Conservation (phyloP, 2,888 invertebrate species). For the Acleris literana region DNA sequence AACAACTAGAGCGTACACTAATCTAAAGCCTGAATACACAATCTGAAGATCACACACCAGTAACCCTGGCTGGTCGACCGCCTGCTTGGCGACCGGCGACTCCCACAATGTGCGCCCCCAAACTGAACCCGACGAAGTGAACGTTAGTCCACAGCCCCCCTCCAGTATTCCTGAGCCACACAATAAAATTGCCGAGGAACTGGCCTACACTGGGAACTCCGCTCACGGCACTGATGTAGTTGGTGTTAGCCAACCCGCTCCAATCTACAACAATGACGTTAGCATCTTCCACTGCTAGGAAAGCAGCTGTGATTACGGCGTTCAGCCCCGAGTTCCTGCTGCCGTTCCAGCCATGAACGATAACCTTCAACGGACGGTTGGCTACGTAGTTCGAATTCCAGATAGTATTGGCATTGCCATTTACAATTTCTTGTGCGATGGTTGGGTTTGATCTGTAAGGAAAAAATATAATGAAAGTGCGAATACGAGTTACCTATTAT, state of each 20-base stretch:
- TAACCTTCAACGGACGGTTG: slow-evolving; percentile 53
- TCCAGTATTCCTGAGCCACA: slow-evolving; percentile 62
- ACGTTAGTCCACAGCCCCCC: slow-evolving; percentile 68
- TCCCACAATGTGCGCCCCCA: slow-evolving; percentile 76
- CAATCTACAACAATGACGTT: slow-evolving; percentile 67
- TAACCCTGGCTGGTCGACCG: slow-evolving; percentile 53
- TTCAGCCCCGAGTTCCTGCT: slow-evolving; percentile 57
- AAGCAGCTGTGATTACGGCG: slow-evolving; percentile 55
- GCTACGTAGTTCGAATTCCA: slow-evolving; percentile 54
- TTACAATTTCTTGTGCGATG: slow-evolving; percentile 50
- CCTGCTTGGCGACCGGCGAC: slow-evolving; percentile 58
- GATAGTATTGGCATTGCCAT: slow-evolving; percentile 55
- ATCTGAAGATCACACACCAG: slow-evolving; percentile 49
- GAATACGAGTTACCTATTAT: too few relatives aligned
- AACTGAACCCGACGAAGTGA: slow-evolving; percentile 74
- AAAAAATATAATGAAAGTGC: background rate
- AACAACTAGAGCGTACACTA: too few relatives aligned
- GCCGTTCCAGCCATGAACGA: slow-evolving; percentile 69
- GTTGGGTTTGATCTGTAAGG: slow-evolving; percentile 53
- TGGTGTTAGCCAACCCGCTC: slow-evolving; percentile 52
- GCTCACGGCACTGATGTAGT: slow-evolving; percentile 56
- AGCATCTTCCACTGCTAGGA: slow-evolving; percentile 54
- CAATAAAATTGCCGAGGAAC: slow-evolving; percentile 66
- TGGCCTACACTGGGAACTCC: slow-evolving; percentile 64
- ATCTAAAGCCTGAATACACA: background rate